Evolutionary conservation across 2,113 vertebrate species (phyloP).

Genomic region (Odontesthes bonariensis): DNA sequence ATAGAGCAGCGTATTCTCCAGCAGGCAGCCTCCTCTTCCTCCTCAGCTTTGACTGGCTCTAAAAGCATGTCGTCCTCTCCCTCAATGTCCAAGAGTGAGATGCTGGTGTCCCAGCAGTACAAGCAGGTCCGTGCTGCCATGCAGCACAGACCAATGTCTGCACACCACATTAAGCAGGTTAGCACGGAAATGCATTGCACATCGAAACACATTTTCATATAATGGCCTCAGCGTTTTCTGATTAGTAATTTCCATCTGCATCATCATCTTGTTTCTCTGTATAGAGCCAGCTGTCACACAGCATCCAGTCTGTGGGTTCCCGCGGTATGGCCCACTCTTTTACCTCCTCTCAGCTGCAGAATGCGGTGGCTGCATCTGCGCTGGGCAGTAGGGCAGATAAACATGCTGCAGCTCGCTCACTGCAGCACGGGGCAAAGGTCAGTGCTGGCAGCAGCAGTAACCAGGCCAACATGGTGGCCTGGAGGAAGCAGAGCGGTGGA

Average conservation of each 20-base stretch:
- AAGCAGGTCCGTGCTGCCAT: slow-evolving; percentile 81
- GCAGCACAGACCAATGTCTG: slow-evolving; percentile 79
- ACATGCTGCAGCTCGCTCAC: slow-evolving; percentile 86
- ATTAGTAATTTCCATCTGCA: neutral
- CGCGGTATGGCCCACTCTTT: slow-evolving; percentile 88
- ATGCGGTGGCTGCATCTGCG: slow-evolving; percentile 82
- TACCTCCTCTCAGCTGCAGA: slow-evolving; percentile 91
- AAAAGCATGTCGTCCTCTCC: slow-evolving; percentile 72
- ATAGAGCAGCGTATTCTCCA: slow-evolving; percentile 96
- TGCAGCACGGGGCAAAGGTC: slow-evolving; percentile 83
- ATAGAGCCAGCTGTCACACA: slow-evolving; percentile 89
- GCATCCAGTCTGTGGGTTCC: slow-evolving; percentile 79
- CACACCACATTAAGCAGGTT: slow-evolving; percentile 95
- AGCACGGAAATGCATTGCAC: neutral
- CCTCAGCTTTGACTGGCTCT: slow-evolving; percentile 66
- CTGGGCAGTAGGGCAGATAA: slow-evolving; percentile 89
- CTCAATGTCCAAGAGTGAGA: slow-evolving; percentile 77
- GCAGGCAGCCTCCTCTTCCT: slow-evolving; percentile 83
- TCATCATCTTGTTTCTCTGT: neutral
- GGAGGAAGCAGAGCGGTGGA: slow-evolving; percentile 91
- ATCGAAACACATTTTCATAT: too few relatives aligned
- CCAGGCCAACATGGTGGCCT: slow-evolving; percentile 83
- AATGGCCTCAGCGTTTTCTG: neutral
- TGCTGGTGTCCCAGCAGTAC: slow-evolving; percentile 81
- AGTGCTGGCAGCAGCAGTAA: slow-evolving; percentile 82